Conservation (phyloP, 2,797 vertebrate species). For the Girardinus metallicus region DNA sequence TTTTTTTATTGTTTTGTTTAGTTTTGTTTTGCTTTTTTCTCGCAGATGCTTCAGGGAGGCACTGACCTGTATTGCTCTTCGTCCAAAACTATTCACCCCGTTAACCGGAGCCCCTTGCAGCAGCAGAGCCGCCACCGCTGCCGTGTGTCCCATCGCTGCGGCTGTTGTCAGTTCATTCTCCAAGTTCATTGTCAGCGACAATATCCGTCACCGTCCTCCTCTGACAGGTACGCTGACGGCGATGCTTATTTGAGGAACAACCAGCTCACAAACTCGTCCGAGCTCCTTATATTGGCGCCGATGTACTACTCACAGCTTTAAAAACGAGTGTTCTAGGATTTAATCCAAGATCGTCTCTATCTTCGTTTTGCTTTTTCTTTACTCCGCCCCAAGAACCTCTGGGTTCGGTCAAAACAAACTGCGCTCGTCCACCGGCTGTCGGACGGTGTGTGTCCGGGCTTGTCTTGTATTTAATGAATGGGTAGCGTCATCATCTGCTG, state of each 20-base stretch:
- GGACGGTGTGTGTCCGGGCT: conserved; percentile 22
- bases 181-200: conserved; percentile 48
- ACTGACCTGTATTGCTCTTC: conserved; percentile 81
- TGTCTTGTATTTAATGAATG: conserved; percentile 3
- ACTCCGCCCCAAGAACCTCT: background rate
- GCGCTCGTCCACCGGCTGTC: background rate
- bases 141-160: conserved; percentile 71
- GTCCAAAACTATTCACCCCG: conserved; percentile 71
- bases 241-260: conserved; percentile 24
- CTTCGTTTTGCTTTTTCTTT: background rate
- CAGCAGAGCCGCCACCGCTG: conserved; percentile 59
- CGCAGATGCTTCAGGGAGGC: background rate
- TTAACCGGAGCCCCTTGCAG: conserved; percentile 69
- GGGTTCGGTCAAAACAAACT: background rate
- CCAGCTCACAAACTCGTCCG: background rate
- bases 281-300: background rate
- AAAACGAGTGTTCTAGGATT: too few species aligned
- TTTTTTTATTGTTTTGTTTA: background rate
- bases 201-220: conserved; percentile 2
- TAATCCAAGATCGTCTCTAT: too few species aligned
- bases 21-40: background rate
- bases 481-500: conserved; percentile 18
- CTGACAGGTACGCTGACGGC: conserved; percentile 60
- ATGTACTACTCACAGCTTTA: background rate
- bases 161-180: conserved; percentile 74